Evolutionary conservation across 2,888 invertebrate genomes (phyloP).

Genomic region (Oxytorus armatus): DNA sequence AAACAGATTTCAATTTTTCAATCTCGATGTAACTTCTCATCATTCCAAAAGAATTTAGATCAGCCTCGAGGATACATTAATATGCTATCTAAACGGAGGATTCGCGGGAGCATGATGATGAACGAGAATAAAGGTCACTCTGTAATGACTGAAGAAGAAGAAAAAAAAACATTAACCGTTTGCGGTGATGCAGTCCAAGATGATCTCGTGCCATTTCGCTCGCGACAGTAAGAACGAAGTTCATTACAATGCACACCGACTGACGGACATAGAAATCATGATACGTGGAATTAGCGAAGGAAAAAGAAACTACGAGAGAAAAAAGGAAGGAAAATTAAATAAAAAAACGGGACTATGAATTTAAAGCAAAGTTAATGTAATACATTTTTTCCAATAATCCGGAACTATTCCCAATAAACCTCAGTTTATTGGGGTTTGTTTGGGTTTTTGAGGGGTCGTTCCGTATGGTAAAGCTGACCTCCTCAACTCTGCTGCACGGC

Average conservation of each 20-base stretch:
- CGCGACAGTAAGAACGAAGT: conserved; percentile 17
- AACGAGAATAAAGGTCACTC: conserved; percentile 27
- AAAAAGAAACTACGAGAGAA: background rate
- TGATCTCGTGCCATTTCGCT: conserved; percentile 20
- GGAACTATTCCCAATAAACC: no score
- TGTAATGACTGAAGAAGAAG: background rate
- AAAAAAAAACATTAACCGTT: conserved; percentile 16
- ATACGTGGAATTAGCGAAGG: background rate
- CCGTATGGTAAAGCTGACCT: no score
- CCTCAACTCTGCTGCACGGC: no score
- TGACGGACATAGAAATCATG: background rate
- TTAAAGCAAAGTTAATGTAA: no score
- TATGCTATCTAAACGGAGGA: background rate
- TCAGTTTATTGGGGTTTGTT: no score
- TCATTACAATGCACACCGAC: conserved; percentile 10
- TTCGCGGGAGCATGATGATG: conserved; percentile 23
- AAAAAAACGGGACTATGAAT: conserved; percentile 24
- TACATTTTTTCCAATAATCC: no score
- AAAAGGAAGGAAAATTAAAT: background rate
- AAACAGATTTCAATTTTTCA: no score
- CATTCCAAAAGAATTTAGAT: conserved; percentile 62
- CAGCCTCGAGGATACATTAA: conserved; percentile 43
- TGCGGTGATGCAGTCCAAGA: conserved; percentile 18
- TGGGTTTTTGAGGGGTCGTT: no score
- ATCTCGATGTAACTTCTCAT: conserved; percentile 43